These are phyloP conservation scores for Meliscaeva auricollis DNA, from an alignment of 2,888 invertebrate genomes.

Conservation along the genomic window DNA sequence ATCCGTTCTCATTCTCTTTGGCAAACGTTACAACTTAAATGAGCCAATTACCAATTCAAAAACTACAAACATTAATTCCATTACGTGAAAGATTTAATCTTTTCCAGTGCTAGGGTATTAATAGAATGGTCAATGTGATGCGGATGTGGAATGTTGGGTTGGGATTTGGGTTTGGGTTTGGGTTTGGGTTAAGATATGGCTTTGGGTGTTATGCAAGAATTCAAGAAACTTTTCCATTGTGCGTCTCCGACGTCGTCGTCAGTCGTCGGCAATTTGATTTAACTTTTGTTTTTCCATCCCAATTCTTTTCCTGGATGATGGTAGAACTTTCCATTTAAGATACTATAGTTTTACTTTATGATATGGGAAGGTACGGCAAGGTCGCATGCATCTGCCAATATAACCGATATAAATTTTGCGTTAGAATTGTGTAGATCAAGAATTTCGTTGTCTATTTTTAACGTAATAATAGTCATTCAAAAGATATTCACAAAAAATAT, in stretches of 20 bases:
- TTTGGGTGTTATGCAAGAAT: slow-evolving; percentile 5
- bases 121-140: slow-evolving; percentile 41
- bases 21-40: slow-evolving; percentile 58
- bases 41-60: slow-evolving; percentile 71
- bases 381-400: too few relatives aligned
- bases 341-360: slow-evolving; percentile 19
- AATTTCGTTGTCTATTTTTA: too few relatives aligned
- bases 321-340: slow-evolving; percentile 12
- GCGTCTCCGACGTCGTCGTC: slow-evolving; percentile 49
- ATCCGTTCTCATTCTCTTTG: background rate
- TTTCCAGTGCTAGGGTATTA: slow-evolving; percentile 44
- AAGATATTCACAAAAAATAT: too few relatives aligned
- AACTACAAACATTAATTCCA: slow-evolving; percentile 70
- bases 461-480: too few relatives aligned
- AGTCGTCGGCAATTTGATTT: slow-evolving; percentile 61
- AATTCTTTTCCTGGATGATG: slow-evolving; percentile 7
- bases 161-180: background rate
- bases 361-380: background rate
- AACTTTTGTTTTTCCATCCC: slow-evolving; percentile 45
- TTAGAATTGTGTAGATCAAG: too few relatives aligned
- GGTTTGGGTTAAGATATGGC: background rate
- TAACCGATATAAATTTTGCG: too few relatives aligned
- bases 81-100: slow-evolving; percentile 69
- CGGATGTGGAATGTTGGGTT: background rate
- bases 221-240: slow-evolving; percentile 48